Evolutionary conservation across 2,113 vertebrate species (phyloP).

Genomic region (Petrocephalus microphthalmus): DNA sequence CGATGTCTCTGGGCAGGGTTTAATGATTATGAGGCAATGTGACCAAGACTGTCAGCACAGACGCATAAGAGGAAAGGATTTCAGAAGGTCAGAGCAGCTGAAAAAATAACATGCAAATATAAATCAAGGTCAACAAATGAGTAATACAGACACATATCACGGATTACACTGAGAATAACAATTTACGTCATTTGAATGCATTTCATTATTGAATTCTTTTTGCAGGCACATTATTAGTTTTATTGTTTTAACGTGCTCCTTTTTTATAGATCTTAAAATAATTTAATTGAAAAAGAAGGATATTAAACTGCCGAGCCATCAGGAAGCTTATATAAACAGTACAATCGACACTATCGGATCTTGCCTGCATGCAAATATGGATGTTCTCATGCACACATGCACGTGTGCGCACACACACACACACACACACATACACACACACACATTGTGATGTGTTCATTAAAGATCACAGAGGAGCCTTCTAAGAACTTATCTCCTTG

Average conservation of each 20-base stretch:
- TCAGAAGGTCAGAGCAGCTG: slow-evolving; percentile 5
- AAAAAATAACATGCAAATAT: not conserved
- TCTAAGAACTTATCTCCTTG: not conserved
- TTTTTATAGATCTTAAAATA: slow-evolving; percentile 6
- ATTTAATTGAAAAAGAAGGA: not conserved
- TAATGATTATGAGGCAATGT: not conserved
- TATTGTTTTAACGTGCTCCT: not conserved
- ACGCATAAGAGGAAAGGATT: not conserved
- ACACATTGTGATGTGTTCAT: not conserved
- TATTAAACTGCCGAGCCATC: not conserved
- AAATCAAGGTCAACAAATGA: slow-evolving; percentile 3
- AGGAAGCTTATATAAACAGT: not conserved
- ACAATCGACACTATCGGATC: not conserved
- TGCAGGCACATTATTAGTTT: not conserved
- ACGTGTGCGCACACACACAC: not conserved
- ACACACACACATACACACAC: not conserved
- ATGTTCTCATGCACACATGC: not conserved
- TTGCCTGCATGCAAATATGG: not conserved
- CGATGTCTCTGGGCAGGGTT: not conserved
- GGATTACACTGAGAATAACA: not conserved
- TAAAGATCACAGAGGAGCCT: not conserved
- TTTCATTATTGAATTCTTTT: not conserved
- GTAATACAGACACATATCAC: not conserved
- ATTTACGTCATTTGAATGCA: not conserved
- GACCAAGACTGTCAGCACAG: not conserved